Base-by-base conservation (phyloP, 2,113 vertebrate species). In the Taxidea taxus region DNA sequence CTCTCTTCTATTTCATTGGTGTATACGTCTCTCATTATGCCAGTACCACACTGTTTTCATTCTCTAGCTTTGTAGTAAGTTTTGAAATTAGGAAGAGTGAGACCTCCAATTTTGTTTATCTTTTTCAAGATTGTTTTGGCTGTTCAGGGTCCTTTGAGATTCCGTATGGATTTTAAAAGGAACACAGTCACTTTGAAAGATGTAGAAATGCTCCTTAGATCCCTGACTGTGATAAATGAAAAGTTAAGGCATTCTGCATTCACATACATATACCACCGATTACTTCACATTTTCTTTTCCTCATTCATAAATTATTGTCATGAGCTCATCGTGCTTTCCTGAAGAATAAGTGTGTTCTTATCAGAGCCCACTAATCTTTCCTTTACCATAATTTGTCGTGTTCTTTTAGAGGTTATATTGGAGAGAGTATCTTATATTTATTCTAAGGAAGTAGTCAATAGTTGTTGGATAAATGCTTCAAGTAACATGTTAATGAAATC, bases 281-380 rank as follows among this genome's bases (percentile, higher is more conserved):
- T 82, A 56, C 6, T 25, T 81, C 54, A 75, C 34, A 31, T 93
- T 31, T 56, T 58, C 80, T 72, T 54, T 75, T 77, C 39, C 7
- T 89, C 78, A n/a, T 89, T 95, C 34, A 81, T 31, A 91, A 91
- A 85, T 58, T 90, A 51, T 85, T 84, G 39, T 51, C 29, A n/a
- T 90, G 42, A 68, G 21, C 39, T 88, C 27, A 60, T 34, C 34
- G 34, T 83, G 27, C 9, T 82, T 97, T 54, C 31, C 39, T 72
- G 70, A 93, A 80, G 29, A 29, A 80, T 82, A 60, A 49, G 1
- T n/a, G 12, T 51, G 39, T 90, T 90, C 31, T 85, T 21, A 21
- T 81, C 21, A 10, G 58, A 75, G 49, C 39, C 77, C 25, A 29
- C 7, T 80, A 74, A 86, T 81, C 27, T 44, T 93, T 82, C 27